phyloP scores from a whole-genome alignment of 2,797 vertebrate genomes.

The Pagetopsis macropterus region DNA sequence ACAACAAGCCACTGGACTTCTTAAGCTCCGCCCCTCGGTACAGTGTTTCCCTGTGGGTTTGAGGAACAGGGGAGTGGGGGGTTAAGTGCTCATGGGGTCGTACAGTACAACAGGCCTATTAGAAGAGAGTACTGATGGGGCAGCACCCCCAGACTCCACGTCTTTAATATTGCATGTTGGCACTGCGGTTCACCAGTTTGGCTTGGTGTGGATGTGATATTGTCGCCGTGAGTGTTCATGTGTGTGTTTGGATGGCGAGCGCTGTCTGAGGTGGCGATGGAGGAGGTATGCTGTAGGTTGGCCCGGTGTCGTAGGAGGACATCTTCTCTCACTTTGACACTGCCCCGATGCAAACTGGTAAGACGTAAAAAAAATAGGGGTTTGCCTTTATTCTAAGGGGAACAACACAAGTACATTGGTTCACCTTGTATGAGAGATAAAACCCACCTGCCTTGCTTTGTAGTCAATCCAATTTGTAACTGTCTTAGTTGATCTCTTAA shows the following conservation, averaged over 20 bases:
- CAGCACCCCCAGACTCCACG: slow-evolving; percentile 59
- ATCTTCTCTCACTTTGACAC: slow-evolving; percentile 53
- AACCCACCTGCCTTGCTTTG: background rate
- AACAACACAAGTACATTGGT: background rate
- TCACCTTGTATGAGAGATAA: background rate
- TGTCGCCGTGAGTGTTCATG: slow-evolving; percentile 2
- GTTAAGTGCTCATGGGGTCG: slow-evolving; percentile 46
- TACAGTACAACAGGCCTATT: slow-evolving; percentile 49
- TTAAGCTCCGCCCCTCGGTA: slow-evolving; percentile 27
- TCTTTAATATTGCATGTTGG: slow-evolving; percentile 81
- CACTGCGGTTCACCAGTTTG: slow-evolving; percentile 39
- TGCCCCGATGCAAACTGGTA: slow-evolving; percentile 62
- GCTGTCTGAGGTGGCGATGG: slow-evolving; percentile 53
- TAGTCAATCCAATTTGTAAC: background rate
- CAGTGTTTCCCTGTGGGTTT: slow-evolving; percentile 29
- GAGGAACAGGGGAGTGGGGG: background rate
- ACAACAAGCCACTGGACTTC: slow-evolving; percentile 33
- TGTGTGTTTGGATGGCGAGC: slow-evolving; percentile 1
- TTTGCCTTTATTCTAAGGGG: background rate
- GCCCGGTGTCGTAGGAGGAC: slow-evolving; percentile 62
- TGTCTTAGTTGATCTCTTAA: too few species aligned
- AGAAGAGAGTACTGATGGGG: slow-evolving; percentile 42
- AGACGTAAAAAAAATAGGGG: slow-evolving; percentile 33
- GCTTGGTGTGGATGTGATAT: slow-evolving; percentile 1
- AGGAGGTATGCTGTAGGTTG: slow-evolving; percentile 64